phyloP scores from a whole-genome alignment of 2,797 vertebrate species.

The Eurystomus glaucurus region DNA sequence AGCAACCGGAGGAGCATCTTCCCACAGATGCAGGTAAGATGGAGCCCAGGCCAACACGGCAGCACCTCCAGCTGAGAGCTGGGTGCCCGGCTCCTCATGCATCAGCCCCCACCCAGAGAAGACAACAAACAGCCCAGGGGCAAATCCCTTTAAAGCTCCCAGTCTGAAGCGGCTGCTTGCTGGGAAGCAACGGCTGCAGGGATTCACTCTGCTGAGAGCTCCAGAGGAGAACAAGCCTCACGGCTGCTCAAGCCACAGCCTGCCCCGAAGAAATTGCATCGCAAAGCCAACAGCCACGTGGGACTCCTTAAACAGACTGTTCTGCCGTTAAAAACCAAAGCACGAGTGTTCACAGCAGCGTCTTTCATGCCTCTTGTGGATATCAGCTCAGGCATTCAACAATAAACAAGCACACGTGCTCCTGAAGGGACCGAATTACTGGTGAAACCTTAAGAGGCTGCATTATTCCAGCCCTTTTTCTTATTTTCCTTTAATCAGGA shows the following conservation, averaged over 20 bases:
- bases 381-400: background rate
- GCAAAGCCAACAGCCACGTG: background rate
- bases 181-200: background rate
- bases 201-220: background rate
- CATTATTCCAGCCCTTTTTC: too few relatives aligned
- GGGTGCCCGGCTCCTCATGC: rapidly evolving
- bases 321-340: background rate
- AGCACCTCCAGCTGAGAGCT: too few relatives aligned
- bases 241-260: background rate
- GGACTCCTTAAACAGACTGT: background rate
- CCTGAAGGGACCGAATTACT: background rate
- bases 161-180: background rate
- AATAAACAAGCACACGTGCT: background rate
- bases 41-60: background rate
- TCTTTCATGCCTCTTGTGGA: background rate
- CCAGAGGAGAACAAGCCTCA: background rate
- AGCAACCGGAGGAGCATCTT: background rate
- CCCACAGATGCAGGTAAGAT: background rate
- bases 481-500: background rate
- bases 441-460: background rate
- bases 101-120: background rate
- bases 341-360: background rate
- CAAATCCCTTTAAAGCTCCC: background rate
- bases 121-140: background rate
- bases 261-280: background rate